Evolutionary conservation across 2,888 invertebrate species (phyloP).

Genomic region (Cybosia mesomella): DNA sequence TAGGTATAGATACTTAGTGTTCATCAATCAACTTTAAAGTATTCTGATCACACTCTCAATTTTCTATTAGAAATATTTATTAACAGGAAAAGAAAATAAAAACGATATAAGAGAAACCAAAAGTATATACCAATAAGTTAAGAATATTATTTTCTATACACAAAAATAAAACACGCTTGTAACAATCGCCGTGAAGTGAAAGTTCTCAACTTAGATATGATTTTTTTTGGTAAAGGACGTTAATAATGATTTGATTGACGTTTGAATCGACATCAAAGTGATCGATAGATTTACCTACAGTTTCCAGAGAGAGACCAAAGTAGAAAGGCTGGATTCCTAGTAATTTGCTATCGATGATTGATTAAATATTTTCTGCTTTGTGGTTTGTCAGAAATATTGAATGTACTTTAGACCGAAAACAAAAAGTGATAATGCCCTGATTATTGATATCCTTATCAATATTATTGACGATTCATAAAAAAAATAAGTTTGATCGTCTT

Average conservation of each 20-base stretch:
- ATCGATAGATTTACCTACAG: slow-evolving; percentile 1
- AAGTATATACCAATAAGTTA: not conserved
- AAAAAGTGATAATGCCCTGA: not conserved
- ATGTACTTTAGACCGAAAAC: not conserved
- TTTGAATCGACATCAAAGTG: not conserved
- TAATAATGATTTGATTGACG: not conserved
- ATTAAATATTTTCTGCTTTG: not conserved
- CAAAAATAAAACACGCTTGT: not conserved
- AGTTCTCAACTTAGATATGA: not conserved
- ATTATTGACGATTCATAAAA: too few relatives aligned
- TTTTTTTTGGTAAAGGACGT: not conserved
- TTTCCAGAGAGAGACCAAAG: not conserved
- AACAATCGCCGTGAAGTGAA: not conserved
- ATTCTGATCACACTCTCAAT: too few relatives aligned
- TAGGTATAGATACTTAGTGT: too few relatives aligned
- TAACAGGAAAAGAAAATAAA: too few relatives aligned
- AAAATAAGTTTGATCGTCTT: too few relatives aligned
- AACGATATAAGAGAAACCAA: not conserved
- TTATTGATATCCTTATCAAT: not conserved
- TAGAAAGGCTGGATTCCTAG: not conserved
- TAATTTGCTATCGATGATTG: not conserved
- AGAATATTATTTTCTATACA: not conserved
- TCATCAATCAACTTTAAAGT: too few relatives aligned
- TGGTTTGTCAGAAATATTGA: not conserved
- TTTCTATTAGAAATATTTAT: too few relatives aligned